These are phyloP conservation scores for Eulemur coronatus DNA, from an alignment of 2,797 vertebrate genomes.

Conservation along the genomic window DNA sequence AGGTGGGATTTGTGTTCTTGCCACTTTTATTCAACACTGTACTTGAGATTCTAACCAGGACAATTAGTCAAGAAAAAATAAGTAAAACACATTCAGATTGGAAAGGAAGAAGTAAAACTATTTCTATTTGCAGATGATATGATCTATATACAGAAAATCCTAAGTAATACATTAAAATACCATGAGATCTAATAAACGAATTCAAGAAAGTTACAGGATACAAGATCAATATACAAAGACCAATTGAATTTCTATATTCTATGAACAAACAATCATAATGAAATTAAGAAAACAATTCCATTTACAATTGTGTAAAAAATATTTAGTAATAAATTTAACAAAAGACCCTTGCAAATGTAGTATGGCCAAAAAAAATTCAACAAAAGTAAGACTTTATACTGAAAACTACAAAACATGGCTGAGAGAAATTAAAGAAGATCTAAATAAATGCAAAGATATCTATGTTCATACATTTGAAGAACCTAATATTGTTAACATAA, in stretches of 20 bases:
- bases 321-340: neutral
- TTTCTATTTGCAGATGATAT: neutral
- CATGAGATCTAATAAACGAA: neutral
- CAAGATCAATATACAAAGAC: neutral
- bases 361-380: neutral
- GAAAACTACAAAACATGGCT: neutral
- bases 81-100: neutral
- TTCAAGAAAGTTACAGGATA: neutral
- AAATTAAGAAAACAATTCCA: neutral
- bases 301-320: neutral
- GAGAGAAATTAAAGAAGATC: neutral
- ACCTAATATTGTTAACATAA: neutral
- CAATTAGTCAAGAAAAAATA: neutral
- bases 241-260: neutral
- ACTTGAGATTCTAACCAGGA: neutral
- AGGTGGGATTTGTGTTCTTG: neutral
- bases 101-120: neutral
- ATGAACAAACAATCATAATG: neutral
- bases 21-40: neutral
- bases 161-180: neutral
- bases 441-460: neutral
- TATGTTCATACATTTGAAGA: neutral
- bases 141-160: neutral
- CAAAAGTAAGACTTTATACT: neutral
- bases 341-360: neutral